Conservation (phyloP, 2,888 invertebrate genomes). For the Thymelicus lineola region DNA sequence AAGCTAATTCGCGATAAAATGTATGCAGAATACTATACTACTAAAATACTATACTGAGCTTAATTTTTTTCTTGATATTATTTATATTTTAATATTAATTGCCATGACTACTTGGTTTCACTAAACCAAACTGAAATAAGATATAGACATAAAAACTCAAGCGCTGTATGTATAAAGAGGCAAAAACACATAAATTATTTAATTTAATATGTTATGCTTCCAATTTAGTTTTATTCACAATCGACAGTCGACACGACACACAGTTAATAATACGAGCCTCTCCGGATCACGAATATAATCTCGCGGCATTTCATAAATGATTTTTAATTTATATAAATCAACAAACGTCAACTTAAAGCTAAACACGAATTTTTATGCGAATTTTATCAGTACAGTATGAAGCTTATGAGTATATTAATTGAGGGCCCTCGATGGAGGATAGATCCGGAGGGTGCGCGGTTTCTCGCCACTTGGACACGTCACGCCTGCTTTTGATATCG, state of each 20-base stretch:
- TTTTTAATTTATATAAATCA: background rate
- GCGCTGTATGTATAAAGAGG: background rate
- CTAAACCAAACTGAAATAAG: background rate
- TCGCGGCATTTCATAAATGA: background rate
- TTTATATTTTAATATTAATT: background rate
- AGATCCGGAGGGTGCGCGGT: conserved; percentile 49
- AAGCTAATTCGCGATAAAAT: no score
- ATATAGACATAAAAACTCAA: background rate
- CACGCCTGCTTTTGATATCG: conserved; percentile 46
- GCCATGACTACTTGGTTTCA: background rate
- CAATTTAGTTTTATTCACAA: background rate
- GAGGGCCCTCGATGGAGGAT: conserved; percentile 65
- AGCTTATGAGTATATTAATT: conserved; percentile 43
- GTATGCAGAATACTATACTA: no score
- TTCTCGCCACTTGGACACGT: conserved; percentile 74
- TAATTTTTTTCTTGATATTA: no score
- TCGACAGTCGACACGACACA: background rate
- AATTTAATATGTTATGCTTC: background rate
- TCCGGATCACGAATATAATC: background rate
- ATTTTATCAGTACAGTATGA: conserved; percentile 26
- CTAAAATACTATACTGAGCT: no score
- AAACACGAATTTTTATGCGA: background rate
- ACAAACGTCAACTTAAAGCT: background rate
- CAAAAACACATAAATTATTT: background rate
- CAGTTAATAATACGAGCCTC: no score